Base-by-base conservation (phyloP, 1,140 invertebrate species). In the Apis cerana region DNA sequence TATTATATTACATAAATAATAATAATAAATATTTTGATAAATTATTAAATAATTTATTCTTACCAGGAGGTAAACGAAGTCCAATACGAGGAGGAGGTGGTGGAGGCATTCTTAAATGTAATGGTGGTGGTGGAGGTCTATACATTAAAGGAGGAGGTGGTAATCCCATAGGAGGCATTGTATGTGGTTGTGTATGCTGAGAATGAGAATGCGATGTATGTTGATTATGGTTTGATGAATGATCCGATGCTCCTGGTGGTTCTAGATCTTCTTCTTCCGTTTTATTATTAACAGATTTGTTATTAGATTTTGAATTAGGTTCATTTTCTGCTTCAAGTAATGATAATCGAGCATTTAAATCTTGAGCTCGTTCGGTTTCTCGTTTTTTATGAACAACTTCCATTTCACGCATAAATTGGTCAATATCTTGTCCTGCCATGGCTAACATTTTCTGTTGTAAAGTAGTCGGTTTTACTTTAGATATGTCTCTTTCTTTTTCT, bases 351-450 rank as follows among this genome's bases (percentile, higher is more conserved):
- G 95, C 94, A 86, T 94, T 95, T 21, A 96, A 91, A 92, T 96
- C 96, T 77, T 96, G 95, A 13, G 95, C 95, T 87, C 95, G 93
- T 85, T 96, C 95, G 21, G 95, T 95, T 91, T 97, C 96, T 75
- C 96, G 95, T 88, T 97, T 97, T 85, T 96, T 96, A 88, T 97
- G 97, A 0, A 97, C 97, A 65, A 97, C 96, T 94, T 97, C 97
- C 96, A 97, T 97, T 94, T 98, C 97, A 91, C 97, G 97, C 96
- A 98, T 98, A 90, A 98, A 98, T 67, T 97, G 96, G 89, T 98
- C 97, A n/a, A 98, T 97, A 91, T 98, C 97, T 94, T 98, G 97
- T 5, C 97, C 97, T 23, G 97, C 97, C 90, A 98, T 96, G 12
- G 96, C 96, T 81, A 98, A 95, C 97, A 98, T 98, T 91, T 97